These are phyloP conservation scores for Trochalopteron elliotii DNA, from an alignment of 2,113 vertebrate genomes.

Conservation along the genomic window DNA sequence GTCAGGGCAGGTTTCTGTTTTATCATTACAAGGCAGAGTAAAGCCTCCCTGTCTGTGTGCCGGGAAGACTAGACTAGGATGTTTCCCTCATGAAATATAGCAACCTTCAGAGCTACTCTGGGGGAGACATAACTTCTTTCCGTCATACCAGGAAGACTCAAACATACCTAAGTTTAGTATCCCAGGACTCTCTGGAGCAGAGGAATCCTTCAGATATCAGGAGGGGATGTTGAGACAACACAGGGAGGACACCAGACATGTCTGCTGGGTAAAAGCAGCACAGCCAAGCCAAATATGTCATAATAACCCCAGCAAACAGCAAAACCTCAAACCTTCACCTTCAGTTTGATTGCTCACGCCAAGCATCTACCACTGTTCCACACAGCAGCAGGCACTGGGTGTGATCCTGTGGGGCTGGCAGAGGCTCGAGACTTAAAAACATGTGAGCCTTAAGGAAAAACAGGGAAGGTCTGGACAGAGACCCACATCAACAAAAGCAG, in stretches of 20 bases:
- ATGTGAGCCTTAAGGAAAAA: fast-evolving
- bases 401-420: not conserved
- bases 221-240: not conserved
- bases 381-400: not conserved
- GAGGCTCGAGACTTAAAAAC: not conserved
- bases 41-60: not conserved
- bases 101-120: not conserved
- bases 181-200: not conserved
- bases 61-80: not conserved
- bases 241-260: not conserved
- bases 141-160: not conserved
- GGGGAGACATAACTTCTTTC: not conserved
- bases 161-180: not conserved
- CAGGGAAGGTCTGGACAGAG: not conserved
- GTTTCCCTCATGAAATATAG: not conserved
- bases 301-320: not conserved
- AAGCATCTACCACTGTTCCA: not conserved
- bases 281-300: not conserved
- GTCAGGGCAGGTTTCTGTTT: not conserved
- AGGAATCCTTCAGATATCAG: not conserved
- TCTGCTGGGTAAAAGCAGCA: not conserved
- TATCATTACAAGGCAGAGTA: not conserved
- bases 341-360: fast-evolving
- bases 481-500: not conserved
- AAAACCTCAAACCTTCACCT: not conserved